Evolutionary conservation across 2,113 vertebrate genomes (phyloP).

Genomic region (Uropsilus gracilis): DNA sequence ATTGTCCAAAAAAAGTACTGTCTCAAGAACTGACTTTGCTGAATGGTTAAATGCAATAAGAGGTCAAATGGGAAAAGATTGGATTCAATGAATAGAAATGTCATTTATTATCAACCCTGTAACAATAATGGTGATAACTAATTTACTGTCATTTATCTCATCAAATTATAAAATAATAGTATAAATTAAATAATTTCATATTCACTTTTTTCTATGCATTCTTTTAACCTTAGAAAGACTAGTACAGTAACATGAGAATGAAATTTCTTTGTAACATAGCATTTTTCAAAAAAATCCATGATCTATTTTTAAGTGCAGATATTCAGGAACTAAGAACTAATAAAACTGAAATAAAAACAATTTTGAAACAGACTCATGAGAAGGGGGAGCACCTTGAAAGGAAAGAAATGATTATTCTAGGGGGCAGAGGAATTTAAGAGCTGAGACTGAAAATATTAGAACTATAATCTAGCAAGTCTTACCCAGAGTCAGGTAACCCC

Average conservation of each 20-base stretch:
- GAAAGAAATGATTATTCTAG: neutral
- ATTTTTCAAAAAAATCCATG: neutral
- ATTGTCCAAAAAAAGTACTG: neutral
- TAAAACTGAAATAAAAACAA: neutral
- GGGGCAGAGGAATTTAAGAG: neutral
- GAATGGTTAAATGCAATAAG: neutral
- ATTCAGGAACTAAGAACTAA: neutral
- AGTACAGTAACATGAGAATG: neutral
- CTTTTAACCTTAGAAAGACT: neutral
- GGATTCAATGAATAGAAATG: neutral
- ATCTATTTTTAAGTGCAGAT: neutral
- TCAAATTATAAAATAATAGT: neutral
- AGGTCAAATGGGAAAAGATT: neutral
- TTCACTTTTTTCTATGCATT: neutral
- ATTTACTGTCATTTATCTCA: neutral
- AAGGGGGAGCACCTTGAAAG: neutral
- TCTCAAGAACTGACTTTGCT: neutral
- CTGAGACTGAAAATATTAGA: neutral
- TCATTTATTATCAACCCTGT: neutral
- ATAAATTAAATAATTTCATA: neutral
- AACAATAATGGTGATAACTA: neutral
- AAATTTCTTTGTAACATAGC: no score
- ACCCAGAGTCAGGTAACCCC: fast-evolving
- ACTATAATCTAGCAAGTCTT: neutral
- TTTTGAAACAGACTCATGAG: neutral